These are phyloP conservation scores for Anoplius nigerrimus DNA, from an alignment of 2,888 invertebrate genomes.

Conservation along the genomic window DNA sequence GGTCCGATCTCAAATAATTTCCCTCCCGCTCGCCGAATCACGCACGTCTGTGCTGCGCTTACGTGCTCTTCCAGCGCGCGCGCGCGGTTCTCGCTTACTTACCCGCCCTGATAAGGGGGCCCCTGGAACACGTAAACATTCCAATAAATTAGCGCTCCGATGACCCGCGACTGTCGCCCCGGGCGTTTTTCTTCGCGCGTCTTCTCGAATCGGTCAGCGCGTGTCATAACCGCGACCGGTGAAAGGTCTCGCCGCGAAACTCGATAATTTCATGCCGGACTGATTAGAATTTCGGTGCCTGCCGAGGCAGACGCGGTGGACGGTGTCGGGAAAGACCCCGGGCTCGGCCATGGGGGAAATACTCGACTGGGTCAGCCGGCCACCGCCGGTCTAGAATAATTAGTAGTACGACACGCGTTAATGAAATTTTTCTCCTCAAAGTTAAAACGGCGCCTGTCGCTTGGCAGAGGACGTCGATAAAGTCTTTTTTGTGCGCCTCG, in stretches of 20 bases:
- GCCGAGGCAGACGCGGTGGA: no score
- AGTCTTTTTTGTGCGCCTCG: no score
- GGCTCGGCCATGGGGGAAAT: no score
- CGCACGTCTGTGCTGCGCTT: neutral
- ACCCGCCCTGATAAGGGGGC: constrained; percentile 52
- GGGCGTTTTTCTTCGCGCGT: constrained; percentile 54
- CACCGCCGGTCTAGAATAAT: no score
- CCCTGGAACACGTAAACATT: constrained; percentile 74
- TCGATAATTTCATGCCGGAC: neutral
- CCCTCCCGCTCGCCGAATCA: constrained; percentile 4
- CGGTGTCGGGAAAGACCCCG: no score
- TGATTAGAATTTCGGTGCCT: no score
- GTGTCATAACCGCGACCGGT: constrained; percentile 63
- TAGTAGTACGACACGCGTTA: no score
- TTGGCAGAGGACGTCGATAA: no score
- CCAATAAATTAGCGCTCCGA: constrained; percentile 74
- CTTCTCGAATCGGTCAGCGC: constrained; percentile 58
- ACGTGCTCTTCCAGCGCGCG: constrained; percentile 28
- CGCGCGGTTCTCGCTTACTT: no score
- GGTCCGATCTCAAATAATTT: neutral
- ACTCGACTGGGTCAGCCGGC: no score
- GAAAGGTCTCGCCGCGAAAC: constrained; percentile 58
- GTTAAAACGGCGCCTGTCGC: no score
- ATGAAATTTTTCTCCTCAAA: no score
- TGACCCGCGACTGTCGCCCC: constrained; percentile 71